Evolutionary conservation across 2,797 vertebrate species (phyloP), one percentile per base, ranked within the genome.

Genomic region (Nannoperca australis): DNA sequence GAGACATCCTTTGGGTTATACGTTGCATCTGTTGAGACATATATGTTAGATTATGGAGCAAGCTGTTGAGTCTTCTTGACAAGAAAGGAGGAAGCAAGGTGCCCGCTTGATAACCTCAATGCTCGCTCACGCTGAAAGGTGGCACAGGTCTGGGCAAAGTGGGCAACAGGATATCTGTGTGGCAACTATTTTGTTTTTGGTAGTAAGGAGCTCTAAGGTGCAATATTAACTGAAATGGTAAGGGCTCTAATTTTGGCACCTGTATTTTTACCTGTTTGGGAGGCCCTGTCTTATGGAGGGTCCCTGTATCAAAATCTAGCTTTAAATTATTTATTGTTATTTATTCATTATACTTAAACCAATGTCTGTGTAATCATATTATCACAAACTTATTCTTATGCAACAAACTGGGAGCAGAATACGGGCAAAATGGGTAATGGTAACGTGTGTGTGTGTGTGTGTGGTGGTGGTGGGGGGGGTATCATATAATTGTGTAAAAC

Each of bases 21-120:
- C 51, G 38, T 53, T 58, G 49, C 70, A 67, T 58, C 44, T 74
- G 72, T 58, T 32, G 17, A 50, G 7, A 55, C 24, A 22, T 24
- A n/a, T 11, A 2, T 22, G 32, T 27, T 9, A 9, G 15, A 44
- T 55, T 68, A 60, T 50, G 42, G 44, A 42, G 38, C 36, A 50
- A 45, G 27, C 27, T 27, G 50, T 20, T 55, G 4, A 66, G 30
- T 72, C 8, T 45, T 44, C 36, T 61, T 40, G 38, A 40, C 12
- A 59, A 59, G 34, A 22, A 17, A 14, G 34, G 36, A 24, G 17
- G 9, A 61, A 61, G 34, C 58, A 42, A n/a, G 22, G 24, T 17
- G 38, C 24, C 18, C 24, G 7, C 20, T 70, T n/a, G 15, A 20
- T 20, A 38, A 30, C 12, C 32, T 10, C 13, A 22, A 7, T n/a